These are phyloP conservation scores for Tenthredo amoena DNA, from an alignment of 2,888 invertebrate genomes.

Conservation along the genomic window DNA sequence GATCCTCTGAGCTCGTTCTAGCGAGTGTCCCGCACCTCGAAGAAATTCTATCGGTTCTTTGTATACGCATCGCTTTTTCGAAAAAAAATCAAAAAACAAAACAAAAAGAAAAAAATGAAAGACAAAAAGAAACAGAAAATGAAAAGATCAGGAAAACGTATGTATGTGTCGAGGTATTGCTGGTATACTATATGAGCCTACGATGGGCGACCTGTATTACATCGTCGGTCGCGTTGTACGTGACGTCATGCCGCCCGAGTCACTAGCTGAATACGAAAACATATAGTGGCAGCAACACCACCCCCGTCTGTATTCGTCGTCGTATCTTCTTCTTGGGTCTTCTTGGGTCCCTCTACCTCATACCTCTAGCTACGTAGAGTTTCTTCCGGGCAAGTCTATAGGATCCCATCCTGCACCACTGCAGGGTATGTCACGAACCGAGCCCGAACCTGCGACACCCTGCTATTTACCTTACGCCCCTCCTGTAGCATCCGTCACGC, in stretches of 20 bases:
- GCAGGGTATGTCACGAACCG: constrained; percentile 3
- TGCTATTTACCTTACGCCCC: constrained; percentile 21
- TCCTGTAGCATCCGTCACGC: constrained; percentile 7
- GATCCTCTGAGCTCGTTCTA: background rate
- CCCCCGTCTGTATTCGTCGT: constrained; percentile 1
- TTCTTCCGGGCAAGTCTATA: constrained; percentile 23
- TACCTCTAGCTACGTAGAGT: background rate
- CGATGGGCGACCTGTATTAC: constrained; percentile 43
- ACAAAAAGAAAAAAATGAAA: background rate
- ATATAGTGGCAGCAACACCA: constrained; percentile 54
- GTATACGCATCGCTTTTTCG: too few species aligned
- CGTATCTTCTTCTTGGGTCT: background rate
- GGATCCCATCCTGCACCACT: constrained; percentile 18
- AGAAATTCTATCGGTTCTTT: background rate
- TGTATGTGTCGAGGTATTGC: background rate
- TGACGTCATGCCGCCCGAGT: constrained; percentile 69
- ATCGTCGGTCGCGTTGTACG: constrained; percentile 64
- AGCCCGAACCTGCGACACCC: constrained; percentile 25
- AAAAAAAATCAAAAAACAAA: background rate
- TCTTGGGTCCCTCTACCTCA: background rate
- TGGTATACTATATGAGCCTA: constrained; percentile 7
- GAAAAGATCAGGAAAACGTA: background rate
- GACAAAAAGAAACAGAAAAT: background rate
- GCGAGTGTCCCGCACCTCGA: background rate
- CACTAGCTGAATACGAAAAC: constrained; percentile 70